A percentile compares a stretch with the other conserved stretches of the same genome.
phyloP scores from a whole-genome alignment of 2,797 vertebrate genomes.

The Epinephelus awoara region DNA sequence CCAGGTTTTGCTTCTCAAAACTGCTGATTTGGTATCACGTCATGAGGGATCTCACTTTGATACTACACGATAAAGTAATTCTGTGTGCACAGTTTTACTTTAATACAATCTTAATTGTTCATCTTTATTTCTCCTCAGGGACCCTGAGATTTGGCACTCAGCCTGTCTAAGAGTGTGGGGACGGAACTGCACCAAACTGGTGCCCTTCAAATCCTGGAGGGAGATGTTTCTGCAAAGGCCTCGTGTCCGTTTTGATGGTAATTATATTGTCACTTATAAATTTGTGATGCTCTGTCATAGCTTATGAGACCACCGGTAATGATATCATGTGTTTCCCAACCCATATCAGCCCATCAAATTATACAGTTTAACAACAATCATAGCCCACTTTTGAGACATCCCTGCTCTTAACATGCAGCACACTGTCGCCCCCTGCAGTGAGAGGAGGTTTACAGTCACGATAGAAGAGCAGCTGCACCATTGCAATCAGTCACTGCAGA shows the following conservation, averaged over 20 bases:
- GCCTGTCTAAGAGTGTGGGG: slow-evolving; percentile 98
- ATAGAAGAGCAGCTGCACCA: too few relatives aligned
- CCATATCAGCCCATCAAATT: background rate
- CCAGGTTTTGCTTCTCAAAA: slow-evolving; percentile 11
- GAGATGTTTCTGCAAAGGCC: slow-evolving; percentile 98
- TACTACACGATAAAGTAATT: background rate
- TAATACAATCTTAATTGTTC: background rate
- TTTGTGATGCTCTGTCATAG: background rate
- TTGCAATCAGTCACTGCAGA: background rate
- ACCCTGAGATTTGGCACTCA: slow-evolving; percentile 97
- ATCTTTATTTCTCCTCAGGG: slow-evolving; percentile 82
- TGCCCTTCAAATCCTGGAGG: slow-evolving; percentile 95
- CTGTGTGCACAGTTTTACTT: background rate
- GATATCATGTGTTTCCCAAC: background rate
- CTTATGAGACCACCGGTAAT: background rate
- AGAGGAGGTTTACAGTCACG: background rate
- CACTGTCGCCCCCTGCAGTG: background rate
- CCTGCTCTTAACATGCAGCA: background rate
- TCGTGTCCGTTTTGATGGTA: slow-evolving; percentile 97
- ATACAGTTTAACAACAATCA: background rate
- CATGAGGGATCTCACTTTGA: background rate
- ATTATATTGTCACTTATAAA: slow-evolving; percentile 14
- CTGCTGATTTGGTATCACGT: background rate
- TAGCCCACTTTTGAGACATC: background rate
- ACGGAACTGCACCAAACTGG: slow-evolving; percentile 91